These are phyloP conservation scores for Petroica traversi DNA, from an alignment of 2,113 vertebrate species.

Conservation along the genomic window DNA sequence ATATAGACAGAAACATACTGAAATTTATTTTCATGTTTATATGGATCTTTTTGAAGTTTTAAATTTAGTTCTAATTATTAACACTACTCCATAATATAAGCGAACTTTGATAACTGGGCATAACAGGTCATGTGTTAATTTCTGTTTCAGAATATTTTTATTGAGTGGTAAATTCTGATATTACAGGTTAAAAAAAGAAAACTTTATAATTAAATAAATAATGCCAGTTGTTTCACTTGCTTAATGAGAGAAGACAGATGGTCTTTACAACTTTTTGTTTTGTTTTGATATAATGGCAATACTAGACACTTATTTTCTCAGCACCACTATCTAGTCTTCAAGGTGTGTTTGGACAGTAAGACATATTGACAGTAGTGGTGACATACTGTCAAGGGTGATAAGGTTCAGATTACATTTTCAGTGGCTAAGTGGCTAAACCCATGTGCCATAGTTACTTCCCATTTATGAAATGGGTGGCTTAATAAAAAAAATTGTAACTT, in stretches of 20 bases:
- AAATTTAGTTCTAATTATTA: neutral
- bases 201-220: neutral
- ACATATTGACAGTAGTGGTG: neutral
- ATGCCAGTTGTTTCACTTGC: neutral
- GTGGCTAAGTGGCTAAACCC: neutral
- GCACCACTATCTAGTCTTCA: neutral
- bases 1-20: neutral
- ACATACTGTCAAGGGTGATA: neutral
- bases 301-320: neutral
- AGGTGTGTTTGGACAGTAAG: neutral
- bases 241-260: neutral
- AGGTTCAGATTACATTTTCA: neutral
- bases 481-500: neutral
- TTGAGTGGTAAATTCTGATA: neutral
- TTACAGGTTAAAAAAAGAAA: neutral
- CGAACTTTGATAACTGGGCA: neutral
- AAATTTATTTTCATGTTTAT: neutral
- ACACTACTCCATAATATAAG: neutral
- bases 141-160: neutral
- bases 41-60: neutral
- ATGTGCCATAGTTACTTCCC: neutral
- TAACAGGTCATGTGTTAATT: neutral
- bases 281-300: neutral
- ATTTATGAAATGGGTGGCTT: neutral
- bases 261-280: neutral